Evolutionary conservation across 1,140 invertebrate genomes (phyloP), one percentile per base, ranked within the genome.

Genomic region (Forficula auricularia): DNA sequence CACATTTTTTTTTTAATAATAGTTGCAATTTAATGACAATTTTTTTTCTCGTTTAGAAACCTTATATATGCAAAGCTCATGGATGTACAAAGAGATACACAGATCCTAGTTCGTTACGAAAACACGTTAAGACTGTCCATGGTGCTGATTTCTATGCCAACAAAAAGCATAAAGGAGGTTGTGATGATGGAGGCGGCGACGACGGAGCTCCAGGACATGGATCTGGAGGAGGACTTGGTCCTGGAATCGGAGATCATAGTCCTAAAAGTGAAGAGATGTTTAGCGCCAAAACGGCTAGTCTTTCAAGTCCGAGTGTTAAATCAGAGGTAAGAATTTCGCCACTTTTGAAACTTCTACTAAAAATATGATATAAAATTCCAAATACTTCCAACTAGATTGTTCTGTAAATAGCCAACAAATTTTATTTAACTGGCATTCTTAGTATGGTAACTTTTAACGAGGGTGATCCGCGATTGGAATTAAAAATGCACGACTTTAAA

Each of bases 61-160:
- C 92, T 0, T 98, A 98, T 57, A 81, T 91, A 0, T 98, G 95
- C 62, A 94, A 95, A 67, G 90, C 90, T 0, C 83, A 83, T 6
- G 89, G 89, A 0, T 98, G 95, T 58, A 91, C 87, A 0, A 98
- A 98, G 63, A 71, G 91, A 13, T 98, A 98, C 57, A 98, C 95
- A 0, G 91, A 79, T 52, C 92, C 92, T 0, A 94, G 88, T 40
- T 96, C 90, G 0, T 62, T 97, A 14, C 62, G 92, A 13, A 97
- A 98, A 61, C 92, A 97, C 59, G 92, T 98, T 0, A 98, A 98
- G 60, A 98, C 92, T 0, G 91, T 97, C 0, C 95, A 99, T 56
- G 95, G 95, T 0, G 80, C 92, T 3, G 92, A 98, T 44, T 96
- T 95, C 57, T 98, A 98, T 58, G 91, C 91, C 1, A 95, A 91